Evolutionary conservation across 2,797 vertebrate genomes (phyloP).

Genomic region (Eremophila alpestris): DNA sequence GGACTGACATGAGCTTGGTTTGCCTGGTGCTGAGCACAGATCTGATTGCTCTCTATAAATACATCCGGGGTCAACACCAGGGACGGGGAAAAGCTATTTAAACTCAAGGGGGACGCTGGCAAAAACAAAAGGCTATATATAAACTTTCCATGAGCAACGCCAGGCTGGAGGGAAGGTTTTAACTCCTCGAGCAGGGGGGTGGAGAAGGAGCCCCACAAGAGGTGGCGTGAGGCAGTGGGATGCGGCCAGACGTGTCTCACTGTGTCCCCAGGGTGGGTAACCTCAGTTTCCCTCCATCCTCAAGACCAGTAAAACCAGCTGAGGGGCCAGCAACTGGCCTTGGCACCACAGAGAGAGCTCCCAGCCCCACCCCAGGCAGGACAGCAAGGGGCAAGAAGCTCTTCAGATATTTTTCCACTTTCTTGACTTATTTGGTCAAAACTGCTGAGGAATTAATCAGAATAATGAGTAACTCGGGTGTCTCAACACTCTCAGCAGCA

Average conservation of each 20-base stretch:
- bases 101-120: slow-evolving; percentile 26
- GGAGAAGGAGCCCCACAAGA: not conserved
- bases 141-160: slow-evolving; percentile 55
- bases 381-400: not conserved
- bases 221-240: not conserved
- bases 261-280: not conserved
- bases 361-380: not conserved
- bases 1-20: not conserved
- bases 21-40: not conserved
- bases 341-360: not conserved
- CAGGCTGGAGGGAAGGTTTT: slow-evolving; percentile 34
- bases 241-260: not conserved
- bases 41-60: slow-evolving; percentile 58
- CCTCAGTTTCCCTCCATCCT: not conserved
- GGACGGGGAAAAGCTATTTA: slow-evolving; percentile 44
- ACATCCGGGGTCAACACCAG: slow-evolving; percentile 55
- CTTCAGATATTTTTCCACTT: slow-evolving; percentile 14
- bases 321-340: not conserved
- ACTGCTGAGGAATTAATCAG: slow-evolving; percentile 5
- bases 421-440: slow-evolving; percentile 65
- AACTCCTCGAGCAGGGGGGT: not conserved
- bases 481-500: not conserved
- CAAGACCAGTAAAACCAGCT: not conserved
- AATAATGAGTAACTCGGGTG: slow-evolving; percentile 1
- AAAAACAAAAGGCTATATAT: slow-evolving; percentile 68